Evolutionary conservation across 2,113 vertebrate genomes (phyloP).

Genomic region (Okapia johnstoni): DNA sequence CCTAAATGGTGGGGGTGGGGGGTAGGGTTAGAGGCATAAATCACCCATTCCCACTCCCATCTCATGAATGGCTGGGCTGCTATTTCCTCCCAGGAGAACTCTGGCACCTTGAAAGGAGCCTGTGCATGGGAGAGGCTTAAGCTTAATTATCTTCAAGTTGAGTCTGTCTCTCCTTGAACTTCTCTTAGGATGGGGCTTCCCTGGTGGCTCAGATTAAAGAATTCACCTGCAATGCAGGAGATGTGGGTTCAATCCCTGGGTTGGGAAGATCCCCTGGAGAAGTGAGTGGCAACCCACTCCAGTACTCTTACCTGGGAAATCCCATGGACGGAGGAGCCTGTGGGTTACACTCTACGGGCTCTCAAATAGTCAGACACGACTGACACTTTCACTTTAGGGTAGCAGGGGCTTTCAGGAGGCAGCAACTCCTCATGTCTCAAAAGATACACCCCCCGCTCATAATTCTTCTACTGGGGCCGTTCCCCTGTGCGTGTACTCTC

Average conservation of each 20-base stretch:
- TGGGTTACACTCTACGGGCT: background rate
- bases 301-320: background rate
- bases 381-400: background rate
- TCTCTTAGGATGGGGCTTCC: background rate
- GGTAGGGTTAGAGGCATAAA: background rate
- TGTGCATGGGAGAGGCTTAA: background rate
- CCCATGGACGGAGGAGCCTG: background rate
- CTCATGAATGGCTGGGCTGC: background rate
- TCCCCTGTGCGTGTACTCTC: too few species aligned
- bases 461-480: background rate
- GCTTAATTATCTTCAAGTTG: background rate
- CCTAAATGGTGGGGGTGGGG: rapidly evolving
- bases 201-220: background rate
- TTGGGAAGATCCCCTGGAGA: background rate
- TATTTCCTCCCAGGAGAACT: background rate
- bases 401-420: background rate
- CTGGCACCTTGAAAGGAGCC: background rate
- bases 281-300: background rate
- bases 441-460: background rate
- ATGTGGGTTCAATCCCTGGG: background rate
- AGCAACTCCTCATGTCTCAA: background rate
- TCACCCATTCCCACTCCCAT: too few species aligned
- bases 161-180: background rate
- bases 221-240: background rate
- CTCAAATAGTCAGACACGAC: background rate